These are phyloP conservation scores for Empis stercorea DNA, from an alignment of 2,888 invertebrate genomes.

Conservation along the genomic window DNA sequence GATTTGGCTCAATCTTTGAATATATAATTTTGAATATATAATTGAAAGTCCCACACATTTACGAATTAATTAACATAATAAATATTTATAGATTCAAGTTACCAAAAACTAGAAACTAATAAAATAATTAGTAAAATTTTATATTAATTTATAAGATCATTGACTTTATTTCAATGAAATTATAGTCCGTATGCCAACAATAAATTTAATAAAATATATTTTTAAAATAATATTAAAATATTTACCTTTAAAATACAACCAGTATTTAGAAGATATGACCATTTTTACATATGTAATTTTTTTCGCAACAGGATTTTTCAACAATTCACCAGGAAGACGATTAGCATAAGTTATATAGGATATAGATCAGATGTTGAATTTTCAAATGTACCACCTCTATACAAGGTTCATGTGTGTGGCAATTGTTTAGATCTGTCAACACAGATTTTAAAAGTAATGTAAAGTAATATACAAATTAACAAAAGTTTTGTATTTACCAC, in stretches of 20 bases:
- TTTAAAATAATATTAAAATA: neutral
- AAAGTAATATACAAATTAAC: neutral
- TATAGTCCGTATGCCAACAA: too few relatives aligned
- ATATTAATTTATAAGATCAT: neutral
- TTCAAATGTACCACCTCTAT: slow-evolving; percentile 88
- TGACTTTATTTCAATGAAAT: slow-evolving; percentile 54
- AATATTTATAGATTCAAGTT: too few relatives aligned
- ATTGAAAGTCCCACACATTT: too few relatives aligned
- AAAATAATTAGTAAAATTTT: too few relatives aligned
- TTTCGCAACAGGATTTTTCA: slow-evolving; percentile 82
- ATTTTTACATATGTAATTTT: slow-evolving; percentile 80
- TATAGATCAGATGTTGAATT: slow-evolving; percentile 89
- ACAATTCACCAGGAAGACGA: slow-evolving; percentile 84
- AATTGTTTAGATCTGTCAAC: slow-evolving; percentile 76
- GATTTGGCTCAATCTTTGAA: too few relatives aligned
- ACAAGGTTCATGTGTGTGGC: slow-evolving; percentile 90
- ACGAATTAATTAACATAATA: too few relatives aligned
- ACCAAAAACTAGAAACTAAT: too few relatives aligned
- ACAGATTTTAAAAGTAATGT: slow-evolving; percentile 3
- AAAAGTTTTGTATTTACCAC: neutral
- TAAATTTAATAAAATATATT: neutral
- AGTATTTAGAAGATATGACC: too few relatives aligned
- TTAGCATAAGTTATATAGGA: slow-evolving; percentile 82
- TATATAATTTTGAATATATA: too few relatives aligned
- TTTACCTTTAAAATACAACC: slow-evolving; percentile 54